Evolutionary conservation across 2,888 invertebrate genomes (phyloP), one percentile per base, ranked within the genome.

Genomic region (Ophioninae sp.): DNA sequence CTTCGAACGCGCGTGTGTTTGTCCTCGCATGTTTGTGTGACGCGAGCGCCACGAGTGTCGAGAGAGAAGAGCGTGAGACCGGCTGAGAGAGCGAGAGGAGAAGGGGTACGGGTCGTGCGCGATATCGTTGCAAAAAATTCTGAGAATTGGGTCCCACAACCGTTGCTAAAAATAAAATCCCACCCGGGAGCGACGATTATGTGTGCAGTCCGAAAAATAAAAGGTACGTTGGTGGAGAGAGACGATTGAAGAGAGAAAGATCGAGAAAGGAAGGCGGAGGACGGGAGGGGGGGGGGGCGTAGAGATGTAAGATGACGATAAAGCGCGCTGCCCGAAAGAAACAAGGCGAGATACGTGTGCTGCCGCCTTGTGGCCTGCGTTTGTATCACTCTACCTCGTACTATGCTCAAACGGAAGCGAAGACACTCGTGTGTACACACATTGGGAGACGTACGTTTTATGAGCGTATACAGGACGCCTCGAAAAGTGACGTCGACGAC

Each of bases 141-240:
- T 87, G 88, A 90, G 91, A 92, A 92, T 90, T 89, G 87, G 85
- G 39, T 64, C 74, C 68, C 69, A 44, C 56, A 65, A 88, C 85
- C 87, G 85, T 84, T 86, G 90, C 91, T 92, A 92, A 92, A 92
- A 92, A 92, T 92, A 92, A 90, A 87, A 92, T 91, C 90, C 92
- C 92, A 92, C 91, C 92, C 91, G 92, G 90, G 92, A 91, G 91
- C 90, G 88, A 87, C 89, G 91, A 92, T 92, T 91, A 91, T 91
- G 89, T 87, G 87, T 86, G 86, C 86, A 87, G 88, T 86, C 87
- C 86, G 81, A 84, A 82, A 80, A 86, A 79, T 78, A 81, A 85
- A 79, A 69, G 65, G 73, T 72, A 76, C 17, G 41, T 50, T 57
- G 82, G 61, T 73, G 74, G 30, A 72, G 59, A 69, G 70, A 62